These are phyloP conservation scores for Zaprionus ghesquierei DNA, from an alignment of 1,140 invertebrate species.

Conservation along the genomic window DNA sequence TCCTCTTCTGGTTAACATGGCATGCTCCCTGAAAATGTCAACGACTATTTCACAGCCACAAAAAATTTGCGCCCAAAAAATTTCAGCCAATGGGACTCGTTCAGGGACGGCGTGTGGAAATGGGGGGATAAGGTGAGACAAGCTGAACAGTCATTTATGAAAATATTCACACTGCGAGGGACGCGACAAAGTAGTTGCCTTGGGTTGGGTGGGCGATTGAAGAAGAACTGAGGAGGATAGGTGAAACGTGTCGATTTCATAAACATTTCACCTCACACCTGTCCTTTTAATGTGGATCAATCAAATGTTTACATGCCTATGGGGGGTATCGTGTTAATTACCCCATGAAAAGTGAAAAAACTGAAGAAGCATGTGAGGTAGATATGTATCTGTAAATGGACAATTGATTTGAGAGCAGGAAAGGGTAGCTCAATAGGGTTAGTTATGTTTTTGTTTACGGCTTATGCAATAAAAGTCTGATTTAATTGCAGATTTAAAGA, in stretches of 20 bases:
- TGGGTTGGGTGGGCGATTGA: neutral
- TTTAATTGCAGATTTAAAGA: neutral
- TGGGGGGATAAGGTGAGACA: too few relatives aligned
- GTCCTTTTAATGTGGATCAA: neutral
- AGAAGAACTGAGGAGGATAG: neutral
- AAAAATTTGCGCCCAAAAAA: slow-evolving; percentile 31
- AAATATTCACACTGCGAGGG: slow-evolving; percentile 14
- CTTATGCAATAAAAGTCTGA: neutral
- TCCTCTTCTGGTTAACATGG: slow-evolving; percentile 7
- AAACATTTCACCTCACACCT: neutral
- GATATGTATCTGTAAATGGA: neutral
- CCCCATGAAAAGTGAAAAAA: slow-evolving; percentile 11
- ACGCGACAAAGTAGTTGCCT: neutral
- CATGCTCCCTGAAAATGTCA: slow-evolving; percentile 48
- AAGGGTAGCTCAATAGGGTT: neutral
- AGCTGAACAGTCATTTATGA: slow-evolving; percentile 13
- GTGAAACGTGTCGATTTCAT: slow-evolving; percentile 18
- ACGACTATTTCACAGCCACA: slow-evolving; percentile 19
- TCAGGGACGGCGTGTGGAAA: neutral
- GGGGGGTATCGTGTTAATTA: slow-evolving; percentile 15
- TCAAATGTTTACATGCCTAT: neutral
- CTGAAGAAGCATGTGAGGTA: slow-evolving; percentile 6
- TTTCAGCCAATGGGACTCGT: slow-evolving; percentile 17
- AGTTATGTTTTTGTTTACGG: neutral
- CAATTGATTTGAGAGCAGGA: slow-evolving; percentile 1